Evolutionary conservation across 2,888 invertebrate genomes (phyloP).

Genomic region (Stegana nigrithorax): DNA sequence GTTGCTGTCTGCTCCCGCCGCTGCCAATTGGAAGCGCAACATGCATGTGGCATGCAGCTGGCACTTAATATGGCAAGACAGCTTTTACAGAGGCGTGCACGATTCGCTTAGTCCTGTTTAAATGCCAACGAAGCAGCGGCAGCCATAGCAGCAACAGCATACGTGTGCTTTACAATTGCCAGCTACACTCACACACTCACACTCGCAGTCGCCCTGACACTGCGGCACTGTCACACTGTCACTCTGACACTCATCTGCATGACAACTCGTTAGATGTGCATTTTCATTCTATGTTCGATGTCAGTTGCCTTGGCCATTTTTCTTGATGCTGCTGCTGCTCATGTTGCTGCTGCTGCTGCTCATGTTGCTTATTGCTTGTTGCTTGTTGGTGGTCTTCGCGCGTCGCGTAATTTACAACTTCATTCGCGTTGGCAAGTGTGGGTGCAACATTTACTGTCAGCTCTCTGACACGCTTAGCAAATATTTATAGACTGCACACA

Average conservation of each 20-base stretch:
- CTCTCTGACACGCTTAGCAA: not conserved
- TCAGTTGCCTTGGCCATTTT: not conserved
- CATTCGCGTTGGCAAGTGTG: not conserved
- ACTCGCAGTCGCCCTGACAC: not conserved
- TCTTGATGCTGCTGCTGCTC: too few species aligned
- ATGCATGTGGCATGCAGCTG: not conserved
- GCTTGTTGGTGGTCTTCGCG: not conserved
- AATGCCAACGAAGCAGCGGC: too few species aligned
- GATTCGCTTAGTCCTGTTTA: not conserved
- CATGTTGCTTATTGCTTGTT: too few species aligned
- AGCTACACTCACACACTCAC: not conserved
- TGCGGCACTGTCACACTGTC: too few species aligned
- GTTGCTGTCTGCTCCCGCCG: conserved; percentile 19
- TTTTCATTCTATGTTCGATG: not conserved
- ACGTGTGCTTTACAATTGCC: too few species aligned
- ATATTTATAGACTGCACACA: not conserved
- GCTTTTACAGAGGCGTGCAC: conserved; percentile 12
- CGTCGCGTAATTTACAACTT: not conserved
- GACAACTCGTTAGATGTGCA: not conserved
- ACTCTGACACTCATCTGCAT: not conserved
- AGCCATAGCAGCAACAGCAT: too few species aligned
- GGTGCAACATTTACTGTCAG: too few species aligned
- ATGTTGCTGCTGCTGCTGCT: too few species aligned
- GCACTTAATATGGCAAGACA: conserved; percentile 16
- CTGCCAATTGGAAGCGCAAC: not conserved